Evolutionary conservation across 2,797 vertebrate genomes (phyloP).

Genomic region (Hoplostethus mediterraneus): DNA sequence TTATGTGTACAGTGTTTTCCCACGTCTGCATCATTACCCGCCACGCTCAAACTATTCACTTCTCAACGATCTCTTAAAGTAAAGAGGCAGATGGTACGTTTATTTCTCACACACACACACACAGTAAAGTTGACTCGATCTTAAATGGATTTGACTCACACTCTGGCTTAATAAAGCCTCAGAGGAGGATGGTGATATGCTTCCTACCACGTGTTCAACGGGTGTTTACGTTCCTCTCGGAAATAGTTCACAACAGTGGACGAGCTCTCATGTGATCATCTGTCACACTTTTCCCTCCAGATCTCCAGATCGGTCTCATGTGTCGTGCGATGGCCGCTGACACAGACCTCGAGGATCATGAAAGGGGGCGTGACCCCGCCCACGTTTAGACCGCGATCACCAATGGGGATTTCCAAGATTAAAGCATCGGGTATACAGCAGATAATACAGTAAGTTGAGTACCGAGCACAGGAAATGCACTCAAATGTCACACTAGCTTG

Average conservation of each 20-base stretch:
- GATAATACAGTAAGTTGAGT: constrained; percentile 12
- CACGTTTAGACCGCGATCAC: constrained; percentile 16
- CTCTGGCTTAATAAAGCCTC: no score
- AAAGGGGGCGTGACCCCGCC: constrained; percentile 21
- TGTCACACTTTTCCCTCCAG: constrained; percentile 5
- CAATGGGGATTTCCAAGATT: constrained; percentile 67
- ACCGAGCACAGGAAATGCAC: neutral
- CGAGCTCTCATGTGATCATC: constrained; percentile 7
- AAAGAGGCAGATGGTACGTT: no score
- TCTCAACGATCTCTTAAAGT: no score
- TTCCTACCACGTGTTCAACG: no score
- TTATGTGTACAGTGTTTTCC: neutral
- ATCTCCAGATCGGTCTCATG: constrained; percentile 10
- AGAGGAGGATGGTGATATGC: no score
- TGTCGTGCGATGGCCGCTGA: constrained; percentile 19
- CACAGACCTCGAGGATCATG: constrained; percentile 4
- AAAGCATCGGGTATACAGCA: constrained; percentile 30
- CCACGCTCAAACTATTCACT: no score
- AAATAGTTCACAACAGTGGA: no score
- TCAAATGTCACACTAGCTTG: no score
- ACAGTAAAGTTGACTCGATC: no score
- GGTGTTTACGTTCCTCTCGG: no score
- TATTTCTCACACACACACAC: no score
- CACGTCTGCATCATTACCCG: neutral
- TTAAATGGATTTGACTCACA: no score